These are phyloP conservation scores for Palaemon carinicauda DNA, from an alignment of 1,140 invertebrate species.

Conservation along the genomic window DNA sequence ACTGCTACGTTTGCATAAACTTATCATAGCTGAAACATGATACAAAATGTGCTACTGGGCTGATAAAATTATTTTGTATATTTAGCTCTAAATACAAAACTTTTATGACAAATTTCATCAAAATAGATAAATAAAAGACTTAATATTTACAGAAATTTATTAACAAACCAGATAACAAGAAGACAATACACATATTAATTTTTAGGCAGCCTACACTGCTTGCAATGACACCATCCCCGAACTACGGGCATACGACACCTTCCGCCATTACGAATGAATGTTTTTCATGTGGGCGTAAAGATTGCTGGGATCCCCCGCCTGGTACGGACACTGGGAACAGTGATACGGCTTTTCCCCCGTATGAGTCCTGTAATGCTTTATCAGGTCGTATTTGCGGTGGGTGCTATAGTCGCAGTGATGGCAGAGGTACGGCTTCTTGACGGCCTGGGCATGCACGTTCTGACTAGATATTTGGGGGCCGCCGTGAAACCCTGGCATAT, in stretches of 20 bases:
- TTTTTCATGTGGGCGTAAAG: slow-evolving; percentile 38
- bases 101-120: too few relatives aligned
- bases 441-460: slow-evolving; percentile 16
- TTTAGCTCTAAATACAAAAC: too few relatives aligned
- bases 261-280: not conserved
- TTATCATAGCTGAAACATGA: too few relatives aligned
- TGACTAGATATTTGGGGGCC: not conserved
- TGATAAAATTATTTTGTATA: too few relatives aligned
- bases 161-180: too few relatives aligned
- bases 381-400: slow-evolving; percentile 35
- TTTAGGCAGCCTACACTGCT: too few relatives aligned
- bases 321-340: slow-evolving; percentile 32
- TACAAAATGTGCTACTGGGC: too few relatives aligned
- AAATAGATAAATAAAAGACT: too few relatives aligned
- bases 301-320: slow-evolving; percentile 44
- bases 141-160: too few relatives aligned
- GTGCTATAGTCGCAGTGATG: slow-evolving; percentile 43
- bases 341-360: slow-evolving; percentile 43
- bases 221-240: not conserved
- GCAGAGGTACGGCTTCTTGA: slow-evolving; percentile 17
- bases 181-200: too few relatives aligned
- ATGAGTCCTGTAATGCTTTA: slow-evolving; percentile 48
- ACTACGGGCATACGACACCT: not conserved
- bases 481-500: slow-evolving; percentile 10
- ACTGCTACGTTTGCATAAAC: too few relatives aligned